Conservation (phyloP, 2,113 vertebrate species). For the Osmerus mordax region DNA sequence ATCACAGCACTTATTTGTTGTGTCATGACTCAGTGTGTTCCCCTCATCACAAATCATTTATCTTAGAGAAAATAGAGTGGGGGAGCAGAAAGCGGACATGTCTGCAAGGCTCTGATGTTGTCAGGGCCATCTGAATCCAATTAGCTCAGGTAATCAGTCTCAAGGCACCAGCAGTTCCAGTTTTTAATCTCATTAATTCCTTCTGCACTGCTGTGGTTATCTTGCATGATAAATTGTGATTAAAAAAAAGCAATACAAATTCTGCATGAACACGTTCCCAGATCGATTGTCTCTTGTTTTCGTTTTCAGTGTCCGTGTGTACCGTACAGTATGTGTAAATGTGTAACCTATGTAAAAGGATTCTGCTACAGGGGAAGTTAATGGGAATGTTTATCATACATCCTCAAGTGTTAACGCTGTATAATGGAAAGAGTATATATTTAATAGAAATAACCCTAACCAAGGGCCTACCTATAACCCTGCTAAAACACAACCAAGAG, state of each 20-base stretch:
- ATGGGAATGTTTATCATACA: no score
- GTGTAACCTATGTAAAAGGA: not conserved
- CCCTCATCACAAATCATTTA: not conserved
- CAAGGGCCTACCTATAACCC: not conserved
- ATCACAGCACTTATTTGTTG: slow-evolving; percentile 43
- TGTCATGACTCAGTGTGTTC: slow-evolving; percentile 17
- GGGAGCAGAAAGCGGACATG: not conserved
- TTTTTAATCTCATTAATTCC: slow-evolving; percentile 12
- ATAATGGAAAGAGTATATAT: not conserved
- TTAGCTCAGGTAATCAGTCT: slow-evolving; percentile 25
- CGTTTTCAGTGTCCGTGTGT: not conserved
- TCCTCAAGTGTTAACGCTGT: not conserved
- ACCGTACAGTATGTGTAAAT: not conserved
- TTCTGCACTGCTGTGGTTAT: not conserved
- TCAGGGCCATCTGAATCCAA: slow-evolving; percentile 39
- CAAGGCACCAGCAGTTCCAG: not conserved
- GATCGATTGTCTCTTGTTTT: not conserved
- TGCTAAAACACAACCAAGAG: not conserved
- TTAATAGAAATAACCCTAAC: not conserved
- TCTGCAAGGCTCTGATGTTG: slow-evolving; percentile 13
- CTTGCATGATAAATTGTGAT: slow-evolving; percentile 1
- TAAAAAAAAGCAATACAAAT: slow-evolving; percentile 1
- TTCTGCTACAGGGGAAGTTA: no score
- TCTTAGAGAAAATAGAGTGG: not conserved
- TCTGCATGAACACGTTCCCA: slow-evolving; percentile 5